Base-by-base conservation (phyloP, 2,888 invertebrate genomes). In the Xylophagus ater region DNA sequence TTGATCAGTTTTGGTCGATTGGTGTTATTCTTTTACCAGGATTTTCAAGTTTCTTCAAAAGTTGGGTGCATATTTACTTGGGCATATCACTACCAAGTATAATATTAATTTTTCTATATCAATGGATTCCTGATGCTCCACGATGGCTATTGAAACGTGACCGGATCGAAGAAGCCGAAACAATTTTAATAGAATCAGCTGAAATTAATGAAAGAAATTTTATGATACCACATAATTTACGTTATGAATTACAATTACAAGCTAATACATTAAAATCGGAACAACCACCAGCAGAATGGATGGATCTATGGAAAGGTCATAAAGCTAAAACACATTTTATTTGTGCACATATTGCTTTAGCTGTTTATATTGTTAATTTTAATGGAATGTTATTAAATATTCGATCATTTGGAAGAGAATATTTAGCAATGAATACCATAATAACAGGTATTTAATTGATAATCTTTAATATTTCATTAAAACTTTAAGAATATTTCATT, bases 111-210 rank as follows among this genome's bases (percentile, higher is more conserved):
- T 40, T 63, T 2, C 44, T 66, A 2, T 54, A 64, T 42, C 55
- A 54, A 47, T 67, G 62, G 64, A 65, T 67, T 10, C 67, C 68
- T 2, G 66, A 68, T 17, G 62, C 67, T n/a, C 67, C 67, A 0
- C 56, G 63, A 12, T 68, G 68, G 68, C 49, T 65, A 10, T 50
- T 68, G 6, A 57, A 56, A 37, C 60, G 57, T 29, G 57, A 53
- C 1, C 51, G 55, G 19, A 49, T 60, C 4, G 50, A 54, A n/a
- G 52, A 55, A 26, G 65, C 62, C 4, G 60, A 62, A 47, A 40
- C 49, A 20, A 59, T 64, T 4, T 45, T 68, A 24, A 51, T 62
- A 1, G 45, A 59, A 13, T 62, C 61, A 0, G 61, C 61, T 1
- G 45, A 50, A 24, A 59, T 62, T 10, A 68, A 68, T 50, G 60